phyloP scores from a whole-genome alignment of 2,888 invertebrate species.

The Trichopria drosophilae region DNA sequence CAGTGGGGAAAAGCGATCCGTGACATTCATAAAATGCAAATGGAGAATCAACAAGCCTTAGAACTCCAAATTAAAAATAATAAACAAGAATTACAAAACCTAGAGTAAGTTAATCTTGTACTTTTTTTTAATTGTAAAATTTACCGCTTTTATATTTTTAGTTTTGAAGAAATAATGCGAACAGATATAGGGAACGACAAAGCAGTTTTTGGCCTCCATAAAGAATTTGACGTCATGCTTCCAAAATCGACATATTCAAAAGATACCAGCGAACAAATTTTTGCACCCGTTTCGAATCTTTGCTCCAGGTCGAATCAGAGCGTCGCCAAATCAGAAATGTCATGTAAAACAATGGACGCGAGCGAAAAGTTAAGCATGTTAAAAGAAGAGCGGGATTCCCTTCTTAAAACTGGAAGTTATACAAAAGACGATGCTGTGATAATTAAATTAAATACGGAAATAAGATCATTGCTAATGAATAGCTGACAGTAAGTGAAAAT shows the following conservation, averaged over 20 bases:
- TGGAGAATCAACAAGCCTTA: slow-evolving; percentile 61
- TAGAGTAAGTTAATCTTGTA: slow-evolving; percentile 42
- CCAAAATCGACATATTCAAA: slow-evolving; percentile 38
- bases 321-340: slow-evolving; percentile 23
- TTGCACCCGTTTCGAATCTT: slow-evolving; percentile 33
- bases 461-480: slow-evolving; percentile 60
- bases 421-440: slow-evolving; percentile 60
- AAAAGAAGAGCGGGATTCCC: slow-evolving; percentile 60
- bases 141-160: slow-evolving; percentile 34
- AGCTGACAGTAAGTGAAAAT: slow-evolving; percentile 7
- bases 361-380: slow-evolving; percentile 58
- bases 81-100: slow-evolving; percentile 50
- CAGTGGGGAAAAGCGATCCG: slow-evolving; percentile 73
- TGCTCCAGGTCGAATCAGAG: slow-evolving; percentile 35
- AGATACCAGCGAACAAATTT: slow-evolving; percentile 28
- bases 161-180: slow-evolving; percentile 50
- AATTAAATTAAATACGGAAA: slow-evolving; percentile 62
- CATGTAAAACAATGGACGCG: slow-evolving; percentile 51
- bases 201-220: slow-evolving; percentile 49
- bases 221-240: slow-evolving; percentile 48
- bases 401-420: slow-evolving; percentile 59
- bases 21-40: slow-evolving; percentile 69
- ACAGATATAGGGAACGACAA: slow-evolving; percentile 50
- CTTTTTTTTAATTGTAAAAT: too few relatives aligned
- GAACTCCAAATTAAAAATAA: slow-evolving; percentile 62